Base-by-base conservation (phyloP, 2,888 invertebrate genomes). In the Lypha dubia region DNA sequence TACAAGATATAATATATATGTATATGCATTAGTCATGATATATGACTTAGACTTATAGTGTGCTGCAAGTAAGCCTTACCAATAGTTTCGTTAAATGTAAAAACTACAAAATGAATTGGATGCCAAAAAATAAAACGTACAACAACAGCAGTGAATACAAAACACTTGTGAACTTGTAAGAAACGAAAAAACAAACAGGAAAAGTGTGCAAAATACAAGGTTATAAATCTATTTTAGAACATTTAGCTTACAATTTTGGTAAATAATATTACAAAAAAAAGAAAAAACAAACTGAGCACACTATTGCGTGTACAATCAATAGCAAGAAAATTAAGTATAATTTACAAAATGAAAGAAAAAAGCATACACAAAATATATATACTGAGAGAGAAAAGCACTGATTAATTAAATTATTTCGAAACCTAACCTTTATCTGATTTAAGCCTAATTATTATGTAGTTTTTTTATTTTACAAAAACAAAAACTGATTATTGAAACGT, bases 191-290 rank as follows among this genome's bases (percentile, higher is more conserved):
- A 81, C 41, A 60, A 67, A 28, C 41, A 67, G 32, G 44, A 73
- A 62, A 41, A 83, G 73, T 79, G 77, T 83, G 67, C 67, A 74
- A 60, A 62, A 68, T 62, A 62, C 38, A 68, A 79, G 73, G 53
- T 74, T 51, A 53, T 79, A 83, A 73, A 83, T 83, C 73, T 83
- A 73, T 63, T 83, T 60, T 60, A 60, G 62, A 68, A 68, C 62
- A 60, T 58, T 74, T 68, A 62, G 62, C 60, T 44, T 62, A 74
- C 41, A 28, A n/a, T 67, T 62, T 68, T 81, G 51, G 44, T 24
- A 68, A 74, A 68, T 71, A 63, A 71, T 17, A 28, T 46, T 38
- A 17, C 7, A 17, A n/a, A 65, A 22, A 79, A 70, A 32, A 17
- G 17, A 24, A 41, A 38, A 38, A 38, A 22, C 9, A 51, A 71